Conservation (phyloP, 2,797 vertebrate species). For the Molothrus aeneus region DNA sequence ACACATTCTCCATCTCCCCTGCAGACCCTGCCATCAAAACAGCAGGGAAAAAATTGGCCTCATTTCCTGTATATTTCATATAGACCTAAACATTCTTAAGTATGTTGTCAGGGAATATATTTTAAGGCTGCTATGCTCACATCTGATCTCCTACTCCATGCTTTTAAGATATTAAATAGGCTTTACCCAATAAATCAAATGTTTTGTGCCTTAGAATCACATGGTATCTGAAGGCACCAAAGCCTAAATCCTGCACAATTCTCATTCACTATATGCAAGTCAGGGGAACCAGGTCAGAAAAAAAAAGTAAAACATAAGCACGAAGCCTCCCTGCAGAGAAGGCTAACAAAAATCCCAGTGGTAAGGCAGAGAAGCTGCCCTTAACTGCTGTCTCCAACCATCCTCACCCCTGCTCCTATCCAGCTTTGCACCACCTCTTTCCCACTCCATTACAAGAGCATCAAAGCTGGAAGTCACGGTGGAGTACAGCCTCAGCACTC, state of each 20-base stretch:
- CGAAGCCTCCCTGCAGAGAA: not conserved
- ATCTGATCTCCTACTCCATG: conserved; percentile 20
- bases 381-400: not conserved
- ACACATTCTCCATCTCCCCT: not conserved
- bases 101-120: conserved; percentile 39
- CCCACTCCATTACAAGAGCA: rapidly evolving
- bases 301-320: not conserved
- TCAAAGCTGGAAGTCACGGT: not conserved
- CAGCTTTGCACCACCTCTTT: not conserved
- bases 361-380: not conserved
- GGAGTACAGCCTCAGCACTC: rapidly evolving
- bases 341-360: not conserved
- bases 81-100: conserved; percentile 14
- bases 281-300: not conserved
- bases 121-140: conserved; percentile 38
- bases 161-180: conserved; percentile 58
- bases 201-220: conserved; percentile 12
- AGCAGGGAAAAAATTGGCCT: conserved; percentile 31
- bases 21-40: not conserved
- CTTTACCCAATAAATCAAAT: conserved; percentile 45
- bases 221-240: not conserved
- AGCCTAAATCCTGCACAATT: not conserved
- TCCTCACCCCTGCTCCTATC: not conserved
- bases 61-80: conserved; percentile 56
- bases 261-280: not conserved